A percentile compares a stretch with the other conserved stretches of the same genome.
phyloP scores from a whole-genome alignment of 2,888 invertebrate species.

The Tipula lateralis region DNA sequence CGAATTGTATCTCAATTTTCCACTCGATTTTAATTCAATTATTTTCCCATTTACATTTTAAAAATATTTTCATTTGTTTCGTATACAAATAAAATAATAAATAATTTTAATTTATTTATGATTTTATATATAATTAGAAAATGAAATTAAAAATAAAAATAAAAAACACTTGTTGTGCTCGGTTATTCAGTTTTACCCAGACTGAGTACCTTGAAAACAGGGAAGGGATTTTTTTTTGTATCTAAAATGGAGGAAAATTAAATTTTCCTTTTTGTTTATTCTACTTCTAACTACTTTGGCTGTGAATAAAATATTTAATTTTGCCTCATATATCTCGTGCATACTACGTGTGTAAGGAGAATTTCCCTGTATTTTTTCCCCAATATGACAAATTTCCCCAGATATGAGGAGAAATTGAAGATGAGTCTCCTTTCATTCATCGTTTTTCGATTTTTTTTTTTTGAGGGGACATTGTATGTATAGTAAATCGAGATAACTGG shows the following conservation, averaged over 20 bases:
- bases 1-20: neutral
- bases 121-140: neutral
- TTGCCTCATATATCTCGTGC: neutral
- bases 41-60: neutral
- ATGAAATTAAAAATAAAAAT: constrained; percentile 32
- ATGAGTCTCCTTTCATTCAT: neutral
- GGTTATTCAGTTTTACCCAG: constrained; percentile 50
- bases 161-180: constrained; percentile 49
- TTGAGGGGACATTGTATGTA: neutral
- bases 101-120: neutral
- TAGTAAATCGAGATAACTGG: neutral
- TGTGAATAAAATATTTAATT: constrained; percentile 1
- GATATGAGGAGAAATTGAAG: neutral
- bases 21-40: neutral
- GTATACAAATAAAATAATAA: neutral
- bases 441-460: neutral
- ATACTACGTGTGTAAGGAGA: neutral
- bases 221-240: constrained; percentile 37
- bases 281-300: constrained; percentile 24
- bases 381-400: neutral
- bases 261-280: neutral
- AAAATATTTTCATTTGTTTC: neutral
- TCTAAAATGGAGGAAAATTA: constrained; percentile 2
- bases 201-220: constrained; percentile 46
- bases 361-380: neutral